These are phyloP conservation scores for Trichogramma pretiosum DNA, from an alignment of 1,140 invertebrate species.

Conservation along the genomic window DNA sequence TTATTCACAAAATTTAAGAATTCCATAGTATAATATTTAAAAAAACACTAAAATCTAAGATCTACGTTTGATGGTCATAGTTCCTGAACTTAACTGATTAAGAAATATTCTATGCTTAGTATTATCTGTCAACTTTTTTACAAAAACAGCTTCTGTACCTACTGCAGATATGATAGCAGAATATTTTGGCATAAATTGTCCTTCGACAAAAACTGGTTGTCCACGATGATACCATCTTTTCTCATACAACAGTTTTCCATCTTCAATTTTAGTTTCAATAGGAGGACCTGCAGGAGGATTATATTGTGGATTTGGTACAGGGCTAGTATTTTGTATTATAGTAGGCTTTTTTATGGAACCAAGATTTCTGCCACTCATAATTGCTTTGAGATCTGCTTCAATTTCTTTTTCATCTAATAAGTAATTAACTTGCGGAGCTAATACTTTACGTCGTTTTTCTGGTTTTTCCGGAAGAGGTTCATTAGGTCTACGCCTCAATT, in stretches of 20 bases:
- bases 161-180: slow-evolving; percentile 82
- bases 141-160: slow-evolving; percentile 80
- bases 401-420: slow-evolving; percentile 83
- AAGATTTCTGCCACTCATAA: slow-evolving; percentile 66
- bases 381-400: slow-evolving; percentile 76
- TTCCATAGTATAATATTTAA: background rate
- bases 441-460: slow-evolving; percentile 72
- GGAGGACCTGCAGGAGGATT: too few species aligned
- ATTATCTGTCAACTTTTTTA: slow-evolving; percentile 75
- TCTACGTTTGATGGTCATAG: slow-evolving; percentile 77
- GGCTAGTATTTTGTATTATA: too few species aligned
- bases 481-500: slow-evolving; percentile 82
- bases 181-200: slow-evolving; percentile 72
- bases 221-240: slow-evolving; percentile 86
- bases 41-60: slow-evolving; percentile 36
- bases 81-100: slow-evolving; percentile 75
- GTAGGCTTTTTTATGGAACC: too few species aligned
- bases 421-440: slow-evolving; percentile 75
- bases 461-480: slow-evolving; percentile 78
- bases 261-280: slow-evolving; percentile 80
- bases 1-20: background rate
- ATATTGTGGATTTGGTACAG: too few species aligned
- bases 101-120: slow-evolving; percentile 76
- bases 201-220: slow-evolving; percentile 84
- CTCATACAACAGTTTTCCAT: slow-evolving; percentile 89